phyloP scores from a whole-genome alignment of 2,888 invertebrate genomes.

The Cheilosia vernalis region DNA sequence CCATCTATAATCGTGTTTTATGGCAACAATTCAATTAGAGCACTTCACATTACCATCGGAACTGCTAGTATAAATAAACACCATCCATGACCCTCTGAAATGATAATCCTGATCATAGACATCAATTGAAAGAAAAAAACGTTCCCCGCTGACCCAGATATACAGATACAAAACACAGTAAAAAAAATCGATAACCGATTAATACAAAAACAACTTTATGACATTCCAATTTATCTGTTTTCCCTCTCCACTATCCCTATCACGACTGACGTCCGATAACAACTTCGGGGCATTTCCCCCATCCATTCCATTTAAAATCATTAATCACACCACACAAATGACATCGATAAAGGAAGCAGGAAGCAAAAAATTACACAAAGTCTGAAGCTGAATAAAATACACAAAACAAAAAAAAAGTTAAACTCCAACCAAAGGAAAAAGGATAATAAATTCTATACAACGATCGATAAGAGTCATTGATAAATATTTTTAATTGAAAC shows the following conservation, averaged over 20 bases:
- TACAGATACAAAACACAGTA: neutral
- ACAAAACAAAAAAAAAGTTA: neutral
- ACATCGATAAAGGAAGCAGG: constrained; percentile 46
- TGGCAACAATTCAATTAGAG: constrained; percentile 44
- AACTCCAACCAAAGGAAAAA: constrained; percentile 15
- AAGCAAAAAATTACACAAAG: constrained; percentile 45
- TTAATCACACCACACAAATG: constrained; percentile 61
- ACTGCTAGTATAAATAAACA: neutral
- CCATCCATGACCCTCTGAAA: neutral
- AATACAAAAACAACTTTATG: constrained; percentile 53
- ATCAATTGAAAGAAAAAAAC: constrained; percentile 26
- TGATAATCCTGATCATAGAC: constrained; percentile 32
- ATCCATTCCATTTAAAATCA: constrained; percentile 40
- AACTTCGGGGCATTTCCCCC: constrained; percentile 34
- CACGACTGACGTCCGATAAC: constrained; percentile 27
- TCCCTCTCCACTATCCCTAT: neutral
- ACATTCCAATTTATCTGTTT: constrained; percentile 52
- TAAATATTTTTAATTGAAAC: constrained; percentile 70
- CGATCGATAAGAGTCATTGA: constrained; percentile 47
- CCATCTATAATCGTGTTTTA: constrained; percentile 26
- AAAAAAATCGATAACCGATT: constrained; percentile 64
- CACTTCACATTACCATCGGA: constrained; percentile 2
- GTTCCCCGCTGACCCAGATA: constrained; percentile 45
- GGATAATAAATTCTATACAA: constrained; percentile 51
- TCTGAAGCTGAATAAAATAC: neutral